Conservation (phyloP, 2,113 vertebrate genomes). For the Phalacrocorax pelagicus region DNA sequence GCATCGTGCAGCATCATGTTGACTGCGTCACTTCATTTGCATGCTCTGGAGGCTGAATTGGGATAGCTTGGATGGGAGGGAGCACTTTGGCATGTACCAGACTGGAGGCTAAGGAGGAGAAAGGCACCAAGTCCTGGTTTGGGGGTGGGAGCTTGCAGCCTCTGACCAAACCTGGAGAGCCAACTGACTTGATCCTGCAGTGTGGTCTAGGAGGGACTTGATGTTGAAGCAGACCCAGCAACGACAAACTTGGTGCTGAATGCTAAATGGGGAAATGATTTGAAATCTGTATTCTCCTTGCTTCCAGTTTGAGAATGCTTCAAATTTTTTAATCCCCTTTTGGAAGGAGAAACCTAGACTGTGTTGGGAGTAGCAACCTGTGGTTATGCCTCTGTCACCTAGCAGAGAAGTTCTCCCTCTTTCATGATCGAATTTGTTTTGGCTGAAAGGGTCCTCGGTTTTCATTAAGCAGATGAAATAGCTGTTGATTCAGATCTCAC, state of each 20-base stretch:
- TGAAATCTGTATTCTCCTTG: background rate
- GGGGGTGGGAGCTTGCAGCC: background rate
- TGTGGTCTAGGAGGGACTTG: background rate
- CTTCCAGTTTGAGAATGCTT: background rate
- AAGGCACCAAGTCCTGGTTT: background rate
- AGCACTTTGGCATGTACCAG: background rate
- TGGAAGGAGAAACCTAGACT: background rate
- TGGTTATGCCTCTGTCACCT: background rate
- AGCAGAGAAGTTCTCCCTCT: background rate
- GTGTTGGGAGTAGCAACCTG: background rate
- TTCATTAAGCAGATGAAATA: background rate
- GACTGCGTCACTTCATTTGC: background rate
- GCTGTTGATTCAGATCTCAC: background rate
- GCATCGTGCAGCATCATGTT: background rate
- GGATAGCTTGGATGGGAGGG: background rate
- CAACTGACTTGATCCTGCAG: rapidly evolving
- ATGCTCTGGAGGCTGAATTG: background rate
- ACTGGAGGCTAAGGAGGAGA: background rate
- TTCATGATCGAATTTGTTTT: background rate
- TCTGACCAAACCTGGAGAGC: background rate
- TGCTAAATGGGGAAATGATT: background rate
- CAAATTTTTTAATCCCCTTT: background rate
- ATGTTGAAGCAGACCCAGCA: background rate
- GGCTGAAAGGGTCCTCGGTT: background rate
- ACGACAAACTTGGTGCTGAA: background rate